phyloP scores from a whole-genome alignment of 2,888 invertebrate species.

The Microchrysa polita region DNA sequence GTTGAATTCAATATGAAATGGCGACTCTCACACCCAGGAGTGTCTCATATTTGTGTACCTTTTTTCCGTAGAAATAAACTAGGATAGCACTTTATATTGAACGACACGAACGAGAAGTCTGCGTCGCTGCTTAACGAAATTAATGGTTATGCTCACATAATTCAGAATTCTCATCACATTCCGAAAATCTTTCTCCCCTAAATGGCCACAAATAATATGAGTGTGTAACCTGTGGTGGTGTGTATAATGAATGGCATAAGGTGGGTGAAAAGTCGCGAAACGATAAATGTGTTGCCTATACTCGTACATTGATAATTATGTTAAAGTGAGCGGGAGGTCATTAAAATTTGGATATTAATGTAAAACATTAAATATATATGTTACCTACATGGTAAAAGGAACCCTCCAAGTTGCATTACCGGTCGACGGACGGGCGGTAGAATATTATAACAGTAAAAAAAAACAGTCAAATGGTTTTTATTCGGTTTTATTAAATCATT shows the following conservation, averaged over 20 bases:
- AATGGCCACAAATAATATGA: background rate
- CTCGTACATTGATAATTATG: too few relatives aligned
- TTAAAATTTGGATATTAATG: too few relatives aligned
- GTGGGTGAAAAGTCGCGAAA: background rate
- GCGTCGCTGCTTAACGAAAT: constrained; percentile 37
- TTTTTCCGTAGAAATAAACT: too few relatives aligned
- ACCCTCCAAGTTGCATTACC: too few relatives aligned
- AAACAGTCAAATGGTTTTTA: too few relatives aligned
- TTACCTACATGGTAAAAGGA: too few relatives aligned
- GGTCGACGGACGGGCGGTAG: too few relatives aligned
- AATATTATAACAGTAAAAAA: too few relatives aligned
- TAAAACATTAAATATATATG: too few relatives aligned
- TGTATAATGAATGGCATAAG: background rate
- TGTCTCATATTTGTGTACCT: background rate
- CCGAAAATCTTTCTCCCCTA: background rate
- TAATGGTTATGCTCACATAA: constrained; percentile 48
- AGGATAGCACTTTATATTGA: background rate
- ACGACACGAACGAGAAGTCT: background rate
- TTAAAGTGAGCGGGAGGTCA: too few relatives aligned
- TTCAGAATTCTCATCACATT: constrained; percentile 38
- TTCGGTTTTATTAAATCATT: too few relatives aligned
- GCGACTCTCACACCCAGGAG: constrained; percentile 33
- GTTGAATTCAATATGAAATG: constrained; percentile 23
- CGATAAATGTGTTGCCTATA: too few relatives aligned
- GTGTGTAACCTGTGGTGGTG: background rate